Evolutionary conservation across 2,888 invertebrate species (phyloP).

Genomic region (Hedya salicella): DNA sequence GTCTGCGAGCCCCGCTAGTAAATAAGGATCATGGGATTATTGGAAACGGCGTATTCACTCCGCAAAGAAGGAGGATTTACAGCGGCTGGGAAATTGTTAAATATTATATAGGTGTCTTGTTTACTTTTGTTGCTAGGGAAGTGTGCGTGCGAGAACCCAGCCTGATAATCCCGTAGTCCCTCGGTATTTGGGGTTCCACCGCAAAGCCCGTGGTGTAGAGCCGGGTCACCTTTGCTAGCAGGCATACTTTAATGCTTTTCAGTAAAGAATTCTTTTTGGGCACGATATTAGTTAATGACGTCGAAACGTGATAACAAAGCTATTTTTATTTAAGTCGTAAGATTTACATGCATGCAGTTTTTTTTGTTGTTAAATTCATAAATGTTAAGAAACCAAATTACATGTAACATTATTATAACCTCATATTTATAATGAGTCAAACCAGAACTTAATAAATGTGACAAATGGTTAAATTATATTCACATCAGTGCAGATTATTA

Average conservation of each 20-base stretch:
- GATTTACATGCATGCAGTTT: too few species aligned
- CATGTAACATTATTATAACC: too few species aligned
- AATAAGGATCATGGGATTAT: conserved; percentile 78
- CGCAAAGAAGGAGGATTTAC: conserved; percentile 62
- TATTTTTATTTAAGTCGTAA: too few species aligned
- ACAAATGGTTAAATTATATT: too few species aligned
- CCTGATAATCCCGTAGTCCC: conserved; percentile 19
- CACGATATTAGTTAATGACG: not conserved
- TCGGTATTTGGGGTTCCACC: conserved; percentile 7
- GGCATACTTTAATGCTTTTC: not conserved
- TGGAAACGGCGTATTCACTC: conserved; percentile 69
- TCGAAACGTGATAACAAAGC: too few species aligned
- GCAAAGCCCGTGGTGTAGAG: not conserved
- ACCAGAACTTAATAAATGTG: too few species aligned
- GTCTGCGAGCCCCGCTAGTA: conserved; percentile 65
- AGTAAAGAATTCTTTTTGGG: not conserved
- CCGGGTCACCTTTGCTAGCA: not conserved
- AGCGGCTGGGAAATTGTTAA: conserved; percentile 47
- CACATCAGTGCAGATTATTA: too few species aligned
- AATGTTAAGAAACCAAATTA: too few species aligned
- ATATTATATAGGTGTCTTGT: conserved; percentile 44
- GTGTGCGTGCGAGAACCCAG: conserved; percentile 13
- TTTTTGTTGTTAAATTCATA: too few species aligned
- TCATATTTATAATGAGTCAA: too few species aligned
- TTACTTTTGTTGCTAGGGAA: conserved; percentile 32